Conservation (phyloP, 1,140 invertebrate genomes). For the Drosophila azteca region DNA sequence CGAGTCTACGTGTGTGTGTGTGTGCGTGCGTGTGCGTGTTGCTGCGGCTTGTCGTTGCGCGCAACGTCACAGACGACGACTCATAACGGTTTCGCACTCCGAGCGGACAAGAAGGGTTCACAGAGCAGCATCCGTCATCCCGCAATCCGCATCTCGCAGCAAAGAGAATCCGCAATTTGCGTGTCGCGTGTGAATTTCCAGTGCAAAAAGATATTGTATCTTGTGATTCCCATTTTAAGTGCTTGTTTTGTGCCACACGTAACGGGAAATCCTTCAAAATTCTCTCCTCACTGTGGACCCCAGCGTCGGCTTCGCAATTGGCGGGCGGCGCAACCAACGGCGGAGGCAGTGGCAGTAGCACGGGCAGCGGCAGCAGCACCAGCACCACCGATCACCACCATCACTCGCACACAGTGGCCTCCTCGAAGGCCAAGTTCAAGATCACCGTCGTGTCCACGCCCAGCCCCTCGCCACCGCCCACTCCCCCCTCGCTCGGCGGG, state of each 20-base stretch:
- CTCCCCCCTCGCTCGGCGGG: conserved; percentile 55
- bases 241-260: background rate
- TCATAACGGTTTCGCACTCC: conserved; percentile 80
- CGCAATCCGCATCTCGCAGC: background rate
- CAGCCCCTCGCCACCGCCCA: conserved; percentile 74
- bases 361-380: conserved; percentile 32
- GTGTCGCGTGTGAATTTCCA: conserved; percentile 10
- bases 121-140: conserved; percentile 7
- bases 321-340: conserved; percentile 57
- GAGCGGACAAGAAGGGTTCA: conserved; percentile 77
- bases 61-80: conserved; percentile 25
- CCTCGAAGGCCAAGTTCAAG: conserved; percentile 73
- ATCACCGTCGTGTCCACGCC: conserved; percentile 80
- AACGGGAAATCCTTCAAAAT: conserved; percentile 64
- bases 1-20: conserved; percentile 21
- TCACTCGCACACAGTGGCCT: conserved; percentile 8
- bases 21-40: conserved; percentile 12
- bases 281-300: conserved; percentile 82
- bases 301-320: conserved; percentile 69
- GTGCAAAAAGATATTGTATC: background rate
- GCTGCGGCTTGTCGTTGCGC: conserved; percentile 54
- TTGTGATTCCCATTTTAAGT: background rate
- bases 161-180: conserved; percentile 19
- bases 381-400: conserved; percentile 19
- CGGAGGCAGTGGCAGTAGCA: conserved; percentile 36